Base-by-base conservation (phyloP, 1,140 invertebrate genomes). In the Coptotermes formosanus region DNA sequence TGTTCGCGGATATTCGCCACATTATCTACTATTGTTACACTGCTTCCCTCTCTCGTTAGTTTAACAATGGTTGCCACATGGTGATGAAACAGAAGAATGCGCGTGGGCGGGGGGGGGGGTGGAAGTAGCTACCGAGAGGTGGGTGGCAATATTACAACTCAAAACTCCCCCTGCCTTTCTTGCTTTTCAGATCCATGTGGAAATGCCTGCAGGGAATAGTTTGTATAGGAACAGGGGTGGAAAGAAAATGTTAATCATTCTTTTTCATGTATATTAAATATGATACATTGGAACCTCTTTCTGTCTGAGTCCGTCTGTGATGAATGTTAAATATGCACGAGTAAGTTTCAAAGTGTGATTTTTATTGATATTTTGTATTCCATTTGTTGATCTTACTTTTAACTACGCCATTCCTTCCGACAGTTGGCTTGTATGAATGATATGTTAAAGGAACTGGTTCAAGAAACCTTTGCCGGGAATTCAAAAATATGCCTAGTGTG, bases 1-100 rank as follows among this genome's bases (percentile, higher is more conserved):
- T 75, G 64, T 75, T 75, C 64, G 25, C 64, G 64, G 64, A 30
- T 75, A 75, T 75, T 75, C 25, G 64, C 64, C n/a, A 25, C 64
- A 75, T 75, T 75, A 75, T 30, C 64, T 75, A 4, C 64, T 7
- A 75, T 75, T 75, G 64, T 75, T 75, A 30, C 25, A 2, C 7
- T 12, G 64, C 64, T 75, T 75, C 64, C 64, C 25, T 75, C 64
- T 30, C 64, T 75, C 64, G 64, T 75, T 75, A 75, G 64, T 75
- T 30, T 75, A 75, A 75, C 64, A 75, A 75, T 75, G 64, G 64
- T 75, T 75, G 19, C 64, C 64, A 75, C 64, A 75, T 75, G 64
- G 64, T n/a, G 64, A 16, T 9, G 64, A 75, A 75, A 75, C 64
- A 75, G 25, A 55, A 75, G 25, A 75, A 25, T 75, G 14, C 4